phyloP scores from a whole-genome alignment of 2,113 vertebrate species.

The Psilopogon haemacephalus region DNA sequence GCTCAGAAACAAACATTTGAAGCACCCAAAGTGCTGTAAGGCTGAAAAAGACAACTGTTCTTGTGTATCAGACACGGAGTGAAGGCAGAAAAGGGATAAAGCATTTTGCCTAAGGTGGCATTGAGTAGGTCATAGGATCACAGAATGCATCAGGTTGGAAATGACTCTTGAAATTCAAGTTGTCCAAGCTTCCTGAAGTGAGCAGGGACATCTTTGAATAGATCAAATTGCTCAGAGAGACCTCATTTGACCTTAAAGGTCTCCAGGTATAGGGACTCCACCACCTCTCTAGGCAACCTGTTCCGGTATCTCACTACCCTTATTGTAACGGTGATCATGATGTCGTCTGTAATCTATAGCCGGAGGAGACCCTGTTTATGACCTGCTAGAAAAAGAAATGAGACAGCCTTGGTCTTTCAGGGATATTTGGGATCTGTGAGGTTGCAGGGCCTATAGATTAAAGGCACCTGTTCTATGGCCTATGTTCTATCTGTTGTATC shows the following conservation, averaged over 20 bases:
- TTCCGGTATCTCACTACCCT: no score
- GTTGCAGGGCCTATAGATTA: neutral
- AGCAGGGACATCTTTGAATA: no score
- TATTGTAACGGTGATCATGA: no score
- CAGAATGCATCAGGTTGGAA: no score
- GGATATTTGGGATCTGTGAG: neutral
- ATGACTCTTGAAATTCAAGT: no score
- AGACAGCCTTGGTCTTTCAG: neutral
- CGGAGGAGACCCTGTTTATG: neutral
- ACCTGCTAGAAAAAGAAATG: neutral
- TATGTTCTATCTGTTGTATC: neutral
- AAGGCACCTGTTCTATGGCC: neutral
- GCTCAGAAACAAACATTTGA: neutral
- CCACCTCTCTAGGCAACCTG: no score
- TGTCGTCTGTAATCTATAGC: neutral
- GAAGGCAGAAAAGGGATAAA: neutral
- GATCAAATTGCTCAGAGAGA: no score
- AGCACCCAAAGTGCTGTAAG: neutral
- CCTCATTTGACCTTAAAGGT: no score
- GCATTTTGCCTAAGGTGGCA: neutral
- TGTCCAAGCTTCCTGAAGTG: no score
- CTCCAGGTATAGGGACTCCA: no score
- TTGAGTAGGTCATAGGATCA: neutral
- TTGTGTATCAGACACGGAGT: neutral
- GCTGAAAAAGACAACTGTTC: neutral